Evolutionary conservation across 2,113 vertebrate genomes (phyloP), one percentile per base, ranked within the genome.

Genomic region (Pipa parva): DNA sequence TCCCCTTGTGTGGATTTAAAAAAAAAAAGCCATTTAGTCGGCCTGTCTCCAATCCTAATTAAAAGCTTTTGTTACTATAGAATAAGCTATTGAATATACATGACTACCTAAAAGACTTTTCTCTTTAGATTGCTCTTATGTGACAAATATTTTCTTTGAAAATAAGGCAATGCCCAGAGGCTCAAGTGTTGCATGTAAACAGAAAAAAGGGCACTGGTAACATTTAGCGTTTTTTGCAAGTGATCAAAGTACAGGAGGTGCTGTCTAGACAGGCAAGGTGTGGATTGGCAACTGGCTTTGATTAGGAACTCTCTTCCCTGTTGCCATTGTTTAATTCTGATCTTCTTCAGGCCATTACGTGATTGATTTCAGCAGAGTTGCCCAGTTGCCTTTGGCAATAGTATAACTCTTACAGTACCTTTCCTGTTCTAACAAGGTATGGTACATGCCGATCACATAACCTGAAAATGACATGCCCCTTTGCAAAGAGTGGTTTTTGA

Each of bases 341-440:
- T 86, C 86, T 80, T 85, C 80, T 80, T 86, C 80, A 81, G 74
- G 75, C 76, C 87, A 90, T 89, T 84, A 90, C 90, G 91, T 92
- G 91, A 93, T 92, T 94, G 91, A 95, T 95, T 95, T 95, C 85
- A 86, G 84, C 63, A 77, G 86, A 89, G 89, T 87, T 87, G 86
- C 90, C 87, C 85, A 88, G 87, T 79, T 80, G 91, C 88, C 88
- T 81, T 77, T 86, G 91, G 88, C 87, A 85, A 90, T 77, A 75
- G 80, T 84, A 91, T 88, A 89, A 83, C 81, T 79, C 86, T 91
- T 90, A 79, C 87, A 84, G 85, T 77, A 77, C 79, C 86, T 84
- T 77, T 81, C 80, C 81, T 86, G 89, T 83, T 79, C 84, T 81
- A 79, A 81, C 84, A 88, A 81, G 83, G 81, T 74, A 81, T 80